Percentiles rank a stretch among this genome's conserved stretches.
Conservation (phyloP, 23 tunicate genomes). For the Pegea sp. region DNA sequence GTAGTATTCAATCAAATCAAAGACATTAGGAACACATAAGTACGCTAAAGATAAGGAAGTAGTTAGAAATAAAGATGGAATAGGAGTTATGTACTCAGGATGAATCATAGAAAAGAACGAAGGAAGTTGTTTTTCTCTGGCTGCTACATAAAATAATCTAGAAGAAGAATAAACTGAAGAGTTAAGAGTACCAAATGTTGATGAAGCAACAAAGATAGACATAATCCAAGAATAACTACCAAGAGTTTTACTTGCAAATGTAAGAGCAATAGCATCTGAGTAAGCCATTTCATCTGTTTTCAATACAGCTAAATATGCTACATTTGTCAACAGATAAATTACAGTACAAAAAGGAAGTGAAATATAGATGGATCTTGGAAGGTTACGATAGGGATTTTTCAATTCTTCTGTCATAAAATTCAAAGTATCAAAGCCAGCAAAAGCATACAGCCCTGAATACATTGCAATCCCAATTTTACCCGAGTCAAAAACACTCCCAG, state of each 20-base stretch:
- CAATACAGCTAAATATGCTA: constrained; percentile 72
- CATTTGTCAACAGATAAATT: constrained; percentile 55
- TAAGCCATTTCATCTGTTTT: constrained; percentile 42
- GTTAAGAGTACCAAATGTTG: constrained; percentile 80
- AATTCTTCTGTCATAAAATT: constrained; percentile 91
- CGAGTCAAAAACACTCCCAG: constrained; percentile 21
- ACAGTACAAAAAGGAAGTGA: constrained; percentile 66
- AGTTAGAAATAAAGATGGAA: constrained; percentile 54
- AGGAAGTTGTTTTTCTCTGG: constrained; percentile 81
- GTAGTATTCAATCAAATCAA: too few relatives aligned
- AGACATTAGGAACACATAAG: constrained; percentile 60
- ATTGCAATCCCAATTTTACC: constrained; percentile 72
- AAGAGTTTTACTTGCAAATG: constrained; percentile 52
- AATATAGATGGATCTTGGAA: constrained; percentile 51
- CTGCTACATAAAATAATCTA: constrained; percentile 68
- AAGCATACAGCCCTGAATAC: constrained; percentile 76
- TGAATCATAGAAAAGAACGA: constrained; percentile 77
- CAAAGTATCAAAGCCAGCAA: constrained; percentile 95
- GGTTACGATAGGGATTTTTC: constrained; percentile 58
- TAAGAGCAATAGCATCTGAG: constrained; percentile 75
- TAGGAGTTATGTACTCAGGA: constrained; percentile 41
- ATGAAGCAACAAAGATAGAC: constrained; percentile 78
- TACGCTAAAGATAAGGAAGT: constrained; percentile 42
- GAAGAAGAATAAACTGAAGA: constrained; percentile 87
- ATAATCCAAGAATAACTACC: constrained; percentile 45